phyloP scores from a whole-genome alignment of 2,113 vertebrate species.

The Peromyscus maniculatus region DNA sequence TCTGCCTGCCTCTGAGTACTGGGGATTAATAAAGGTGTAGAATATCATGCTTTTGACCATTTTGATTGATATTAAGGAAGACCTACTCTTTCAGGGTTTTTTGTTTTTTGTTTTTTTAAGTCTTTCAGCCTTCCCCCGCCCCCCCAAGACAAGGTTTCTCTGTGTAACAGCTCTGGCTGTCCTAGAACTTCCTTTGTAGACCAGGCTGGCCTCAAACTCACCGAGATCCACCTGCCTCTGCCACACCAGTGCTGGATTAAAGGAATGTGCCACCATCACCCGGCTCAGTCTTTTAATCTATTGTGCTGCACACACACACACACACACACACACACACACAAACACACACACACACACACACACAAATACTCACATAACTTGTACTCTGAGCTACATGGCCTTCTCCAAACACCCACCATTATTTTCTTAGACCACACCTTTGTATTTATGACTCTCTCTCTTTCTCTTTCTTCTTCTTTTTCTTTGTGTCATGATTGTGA shows the following conservation, averaged over 20 bases:
- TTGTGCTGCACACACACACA: neutral
- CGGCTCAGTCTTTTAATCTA: neutral
- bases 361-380: neutral
- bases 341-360: neutral
- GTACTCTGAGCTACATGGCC: constrained; percentile 1
- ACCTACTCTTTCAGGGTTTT: neutral
- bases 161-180: neutral
- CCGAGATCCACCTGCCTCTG: neutral
- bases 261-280: neutral
- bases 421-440: neutral
- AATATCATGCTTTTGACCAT: neutral
- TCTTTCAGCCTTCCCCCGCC: no score
- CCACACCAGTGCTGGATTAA: neutral
- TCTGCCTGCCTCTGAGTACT: neutral
- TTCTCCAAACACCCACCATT: neutral
- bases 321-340: neutral
- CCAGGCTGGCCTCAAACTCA: neutral
- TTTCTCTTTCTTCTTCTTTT: neutral
- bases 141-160: neutral
- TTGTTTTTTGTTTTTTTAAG: neutral
- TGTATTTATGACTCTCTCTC: neutral
- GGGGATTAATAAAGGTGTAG: neutral
- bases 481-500: neutral
- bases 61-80: neutral
- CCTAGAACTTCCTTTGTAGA: neutral